Conservation (phyloP, 2,888 invertebrate genomes). For the Macrosoma leucophasiata region DNA sequence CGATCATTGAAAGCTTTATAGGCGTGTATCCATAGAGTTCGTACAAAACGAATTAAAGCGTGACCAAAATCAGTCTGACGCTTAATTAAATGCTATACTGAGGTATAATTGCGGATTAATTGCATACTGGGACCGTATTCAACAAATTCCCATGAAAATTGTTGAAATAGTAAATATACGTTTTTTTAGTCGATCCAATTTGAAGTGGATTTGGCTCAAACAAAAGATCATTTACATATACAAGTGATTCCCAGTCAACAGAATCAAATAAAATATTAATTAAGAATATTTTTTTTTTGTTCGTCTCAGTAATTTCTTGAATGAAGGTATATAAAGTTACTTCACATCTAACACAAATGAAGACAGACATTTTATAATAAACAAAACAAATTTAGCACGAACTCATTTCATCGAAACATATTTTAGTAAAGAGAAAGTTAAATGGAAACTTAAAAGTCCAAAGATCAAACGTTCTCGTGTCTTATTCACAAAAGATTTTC, state of each 20-base stretch:
- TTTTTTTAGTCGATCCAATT: constrained; percentile 5
- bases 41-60: constrained; percentile 47
- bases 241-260: no score
- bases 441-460: no score
- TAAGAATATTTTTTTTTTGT: no score
- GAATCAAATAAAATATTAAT: no score
- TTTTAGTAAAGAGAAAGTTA: no score
- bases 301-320: no score
- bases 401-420: no score
- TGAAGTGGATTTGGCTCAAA: constrained; percentile 7
- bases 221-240: no score
- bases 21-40: constrained; percentile 43
- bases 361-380: no score
- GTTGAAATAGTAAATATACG: constrained; percentile 29
- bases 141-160: constrained; percentile 51
- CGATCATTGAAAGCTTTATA: constrained; percentile 38
- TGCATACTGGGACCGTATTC: constrained; percentile 45
- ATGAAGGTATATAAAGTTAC: no score
- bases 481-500: constrained; percentile 48
- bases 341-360: no score
- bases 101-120: constrained; percentile 54
- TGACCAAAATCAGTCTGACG: constrained; percentile 42
- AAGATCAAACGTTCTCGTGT: constrained; percentile 49
- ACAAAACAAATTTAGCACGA: no score
- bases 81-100: constrained; percentile 53